These are phyloP conservation scores for Altica lythri DNA, from an alignment of 2,888 invertebrate species.

Conservation along the genomic window DNA sequence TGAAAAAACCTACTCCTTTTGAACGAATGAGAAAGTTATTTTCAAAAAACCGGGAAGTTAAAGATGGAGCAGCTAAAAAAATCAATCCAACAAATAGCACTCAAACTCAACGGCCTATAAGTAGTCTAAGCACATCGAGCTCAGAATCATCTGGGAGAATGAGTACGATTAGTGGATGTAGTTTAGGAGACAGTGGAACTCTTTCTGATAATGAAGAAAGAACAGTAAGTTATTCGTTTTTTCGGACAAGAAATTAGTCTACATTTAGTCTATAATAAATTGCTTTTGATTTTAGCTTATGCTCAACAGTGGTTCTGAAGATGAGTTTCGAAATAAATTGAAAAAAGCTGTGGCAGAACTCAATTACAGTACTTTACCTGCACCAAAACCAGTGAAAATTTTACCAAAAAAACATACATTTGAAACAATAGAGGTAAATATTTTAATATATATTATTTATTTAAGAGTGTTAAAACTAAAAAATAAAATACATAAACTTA, in stretches of 20 bases:
- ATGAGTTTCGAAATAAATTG: constrained; percentile 50
- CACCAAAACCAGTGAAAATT: constrained; percentile 59
- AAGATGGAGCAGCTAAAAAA: constrained; percentile 37
- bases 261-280: neutral
- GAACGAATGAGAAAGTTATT: constrained; percentile 64
- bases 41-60: constrained; percentile 37
- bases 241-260: constrained; percentile 3
- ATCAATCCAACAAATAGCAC: constrained; percentile 28
- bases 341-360: constrained; percentile 53
- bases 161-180: constrained; percentile 81
- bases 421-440: constrained; percentile 53
- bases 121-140: constrained; percentile 71
- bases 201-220: constrained; percentile 84
- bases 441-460: neutral
- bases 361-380: constrained; percentile 60
- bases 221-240: constrained; percentile 49
- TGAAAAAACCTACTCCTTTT: constrained; percentile 80
- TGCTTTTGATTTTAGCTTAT: constrained; percentile 44
- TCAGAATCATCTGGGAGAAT: constrained; percentile 79
- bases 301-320: constrained; percentile 47
- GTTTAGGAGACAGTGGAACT: constrained; percentile 82
- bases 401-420: constrained; percentile 47
- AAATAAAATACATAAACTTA: too few species aligned
- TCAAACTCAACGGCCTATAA: constrained; percentile 63
- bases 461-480: too few species aligned